Conservation (phyloP, 2,797 vertebrate genomes). For the Spondyliosoma cantharus region DNA sequence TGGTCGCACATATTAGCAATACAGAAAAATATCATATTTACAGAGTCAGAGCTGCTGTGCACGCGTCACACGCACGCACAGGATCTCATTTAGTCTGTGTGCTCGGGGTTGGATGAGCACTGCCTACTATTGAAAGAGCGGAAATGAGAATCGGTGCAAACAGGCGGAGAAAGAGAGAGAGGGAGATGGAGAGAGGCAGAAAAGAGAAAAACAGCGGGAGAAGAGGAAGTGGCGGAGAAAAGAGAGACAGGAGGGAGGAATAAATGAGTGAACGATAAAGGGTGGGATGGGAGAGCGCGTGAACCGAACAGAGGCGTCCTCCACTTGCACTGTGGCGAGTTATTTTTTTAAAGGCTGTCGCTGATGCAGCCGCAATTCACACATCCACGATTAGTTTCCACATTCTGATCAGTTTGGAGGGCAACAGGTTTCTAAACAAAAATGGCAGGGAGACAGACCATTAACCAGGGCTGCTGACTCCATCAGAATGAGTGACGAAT, state of each 20-base stretch:
- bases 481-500: constrained; percentile 61
- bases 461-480: constrained; percentile 67
- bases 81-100: constrained; percentile 68
- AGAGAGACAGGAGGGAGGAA: constrained; percentile 17
- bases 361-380: constrained; percentile 36
- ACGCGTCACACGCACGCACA: constrained; percentile 20
- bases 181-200: not conserved
- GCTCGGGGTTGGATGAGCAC: constrained; percentile 58
- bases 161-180: constrained; percentile 12
- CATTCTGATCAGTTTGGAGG: constrained; percentile 41
- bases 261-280: constrained; percentile 32
- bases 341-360: constrained; percentile 31
- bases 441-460: constrained; percentile 52
- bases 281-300: not conserved
- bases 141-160: constrained; percentile 73
- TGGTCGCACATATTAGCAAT: constrained; percentile 49
- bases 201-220: constrained; percentile 9
- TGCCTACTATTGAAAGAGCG: constrained; percentile 59
- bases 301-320: constrained; percentile 13
- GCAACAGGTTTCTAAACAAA: constrained; percentile 61
- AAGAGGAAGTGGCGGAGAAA: constrained; percentile 44
- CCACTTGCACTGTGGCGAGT: not conserved
- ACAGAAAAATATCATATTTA: constrained; percentile 64
- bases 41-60: constrained; percentile 35
- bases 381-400: constrained; percentile 41